These are phyloP conservation scores for Syngnathus acus DNA, from an alignment of 2,797 vertebrate genomes.

Conservation along the genomic window DNA sequence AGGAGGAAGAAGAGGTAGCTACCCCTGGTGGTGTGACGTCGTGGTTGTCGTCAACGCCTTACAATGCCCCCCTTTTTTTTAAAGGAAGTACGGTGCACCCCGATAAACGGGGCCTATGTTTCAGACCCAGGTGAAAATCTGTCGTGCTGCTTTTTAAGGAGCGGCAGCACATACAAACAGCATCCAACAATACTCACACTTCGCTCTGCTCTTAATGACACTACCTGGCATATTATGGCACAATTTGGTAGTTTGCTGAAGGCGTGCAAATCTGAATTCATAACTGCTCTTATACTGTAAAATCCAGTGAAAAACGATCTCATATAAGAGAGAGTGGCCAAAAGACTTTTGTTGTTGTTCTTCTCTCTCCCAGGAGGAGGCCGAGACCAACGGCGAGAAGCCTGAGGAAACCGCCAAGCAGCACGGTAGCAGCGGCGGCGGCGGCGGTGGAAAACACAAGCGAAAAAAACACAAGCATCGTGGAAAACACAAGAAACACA, in stretches of 20 bases:
- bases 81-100: too few relatives aligned
- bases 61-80: not conserved
- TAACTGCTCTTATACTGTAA: too few relatives aligned
- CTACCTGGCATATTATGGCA: too few relatives aligned
- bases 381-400: conserved; percentile 66
- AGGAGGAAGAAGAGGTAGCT: conserved; percentile 56
- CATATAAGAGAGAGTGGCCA: too few relatives aligned
- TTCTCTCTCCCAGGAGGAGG: conserved; percentile 42
- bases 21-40: not conserved
- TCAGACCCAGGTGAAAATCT: not conserved
- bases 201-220: too few relatives aligned
- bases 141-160: too few relatives aligned
- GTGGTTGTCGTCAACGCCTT: not conserved
- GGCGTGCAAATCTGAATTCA: too few relatives aligned
- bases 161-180: too few relatives aligned
- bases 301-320: too few relatives aligned
- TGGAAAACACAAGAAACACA: conserved; percentile 98
- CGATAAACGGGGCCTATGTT: not conserved
- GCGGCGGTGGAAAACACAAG: conserved; percentile 79
- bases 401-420: conserved; percentile 66
- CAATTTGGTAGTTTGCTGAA: too few relatives aligned
- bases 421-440: conserved; percentile 44
- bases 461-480: conserved; percentile 99
- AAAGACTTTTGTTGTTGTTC: too few relatives aligned
- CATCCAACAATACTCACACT: too few relatives aligned